A percentile compares a stretch with the other conserved stretches of the same genome.
These are phyloP conservation scores for Troglohyphantes excavatus DNA, from an alignment of 2,888 invertebrate genomes.

Conservation along the genomic window DNA sequence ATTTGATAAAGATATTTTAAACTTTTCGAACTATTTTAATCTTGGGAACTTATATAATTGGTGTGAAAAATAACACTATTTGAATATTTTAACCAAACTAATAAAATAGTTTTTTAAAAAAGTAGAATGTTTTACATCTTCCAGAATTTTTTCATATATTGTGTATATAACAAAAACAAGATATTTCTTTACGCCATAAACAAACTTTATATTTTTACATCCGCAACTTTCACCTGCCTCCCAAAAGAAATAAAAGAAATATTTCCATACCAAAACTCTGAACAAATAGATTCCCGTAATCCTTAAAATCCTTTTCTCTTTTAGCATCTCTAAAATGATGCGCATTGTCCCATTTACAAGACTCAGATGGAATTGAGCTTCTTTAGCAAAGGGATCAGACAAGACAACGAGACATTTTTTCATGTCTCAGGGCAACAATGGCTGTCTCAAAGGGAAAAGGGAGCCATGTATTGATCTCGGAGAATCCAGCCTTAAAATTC, in stretches of 20 bases:
- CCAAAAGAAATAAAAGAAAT: not conserved
- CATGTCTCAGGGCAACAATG: not conserved
- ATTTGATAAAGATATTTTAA: no score
- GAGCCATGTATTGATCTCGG: conserved; percentile 32
- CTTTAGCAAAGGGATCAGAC: conserved; percentile 42
- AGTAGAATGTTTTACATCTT: no score
- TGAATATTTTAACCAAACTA: no score
- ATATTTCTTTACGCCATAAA: not conserved
- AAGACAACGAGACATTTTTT: conserved; percentile 6
- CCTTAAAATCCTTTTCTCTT: conserved; percentile 42
- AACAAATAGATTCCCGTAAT: conserved; percentile 30
- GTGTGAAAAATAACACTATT: no score
- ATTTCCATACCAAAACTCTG: conserved; percentile 25
- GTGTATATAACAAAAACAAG: no score
- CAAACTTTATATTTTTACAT: not conserved
- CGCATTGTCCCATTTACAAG: conserved; percentile 43
- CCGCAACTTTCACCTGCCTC: not conserved
- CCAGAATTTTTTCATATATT: no score
- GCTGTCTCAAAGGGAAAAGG: conserved; percentile 1
- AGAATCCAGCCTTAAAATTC: conserved; percentile 45
- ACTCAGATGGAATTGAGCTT: conserved; percentile 27
- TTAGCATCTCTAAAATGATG: conserved; percentile 14
- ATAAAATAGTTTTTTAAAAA: no score
- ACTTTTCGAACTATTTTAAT: no score
- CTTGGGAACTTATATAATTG: no score